These are phyloP conservation scores for Amiota mariae DNA, from an alignment of 2,888 invertebrate species.

Conservation along the genomic window DNA sequence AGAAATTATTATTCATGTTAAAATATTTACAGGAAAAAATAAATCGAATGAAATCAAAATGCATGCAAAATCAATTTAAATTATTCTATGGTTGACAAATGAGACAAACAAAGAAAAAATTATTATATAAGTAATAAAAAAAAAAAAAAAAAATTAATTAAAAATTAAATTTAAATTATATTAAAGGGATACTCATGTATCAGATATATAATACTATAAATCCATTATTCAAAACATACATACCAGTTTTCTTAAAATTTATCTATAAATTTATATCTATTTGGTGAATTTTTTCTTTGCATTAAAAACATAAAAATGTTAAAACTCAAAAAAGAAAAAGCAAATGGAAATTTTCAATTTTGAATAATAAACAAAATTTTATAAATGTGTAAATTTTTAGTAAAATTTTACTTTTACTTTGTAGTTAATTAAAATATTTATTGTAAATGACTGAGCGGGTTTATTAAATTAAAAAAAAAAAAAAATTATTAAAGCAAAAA, in stretches of 20 bases:
- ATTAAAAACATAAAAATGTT: no score
- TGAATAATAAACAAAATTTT: constrained; percentile 15
- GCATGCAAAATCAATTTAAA: no score
- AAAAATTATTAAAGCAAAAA: constrained; percentile 2
- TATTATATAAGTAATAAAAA: neutral
- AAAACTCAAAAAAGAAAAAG: no score
- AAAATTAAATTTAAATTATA: neutral
- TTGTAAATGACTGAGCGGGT: constrained; percentile 24
- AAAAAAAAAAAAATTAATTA: neutral
- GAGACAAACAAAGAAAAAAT: neutral
- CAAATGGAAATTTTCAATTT: no score
- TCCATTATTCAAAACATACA: no score
- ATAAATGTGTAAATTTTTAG: constrained; percentile 15
- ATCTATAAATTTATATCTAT: no score
- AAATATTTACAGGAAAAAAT: neutral
- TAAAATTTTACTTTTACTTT: constrained; percentile 10
- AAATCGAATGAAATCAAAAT: neutral
- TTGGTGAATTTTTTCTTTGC: no score
- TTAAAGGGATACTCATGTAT: neutral
- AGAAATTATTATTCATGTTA: neutral
- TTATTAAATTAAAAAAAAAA: constrained; percentile 32
- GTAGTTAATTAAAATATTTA: constrained; percentile 17
- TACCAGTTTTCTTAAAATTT: no score
- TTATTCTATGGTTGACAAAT: neutral
- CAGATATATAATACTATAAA: no score